Evolutionary conservation across 2,113 vertebrate genomes (phyloP), one percentile per base, ranked within the genome.

Genomic region (Panurus biarmicus): DNA sequence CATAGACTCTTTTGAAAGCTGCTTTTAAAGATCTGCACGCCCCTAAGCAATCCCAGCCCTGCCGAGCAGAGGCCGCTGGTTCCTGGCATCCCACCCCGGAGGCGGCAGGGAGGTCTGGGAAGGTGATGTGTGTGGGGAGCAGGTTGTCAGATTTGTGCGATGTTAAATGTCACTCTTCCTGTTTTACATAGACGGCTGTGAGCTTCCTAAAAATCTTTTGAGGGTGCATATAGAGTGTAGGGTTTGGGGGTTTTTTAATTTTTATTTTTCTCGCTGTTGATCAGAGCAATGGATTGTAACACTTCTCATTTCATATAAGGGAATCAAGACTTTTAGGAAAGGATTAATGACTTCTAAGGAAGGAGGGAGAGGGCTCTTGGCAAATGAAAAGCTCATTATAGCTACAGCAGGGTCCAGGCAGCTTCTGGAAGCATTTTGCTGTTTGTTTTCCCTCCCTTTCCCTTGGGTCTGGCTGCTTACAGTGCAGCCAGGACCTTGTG

Each of bases 361-460:
- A 72, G 62, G 15, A 35, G 3, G 44, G 29, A 54, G 61, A 71
- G 10, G 38, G 44, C 51, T 93, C 85, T 90, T 78, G 60, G 79
- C 67, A 51, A 42, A n/a, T 44, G 60, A 45, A 51, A 66, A 92
- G 51, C 42, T 93, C n/a, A 2, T 94, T 58, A 35, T 5, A 87
- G 91, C 61, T 78, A 2, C 47, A 84, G 79, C 48, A 40, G 62
- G 35, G 54, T 61, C 70, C 78, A 33, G 74, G 88, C 85, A 83
- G 80, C 78, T 90, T 81, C 84, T 92, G 91, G 91, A 84, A 95
- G n/a, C 69, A 33, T 54, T 89, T 38, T 90, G 47, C 61, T 89
- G 33, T 95, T 95, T 91, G 89, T 69, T 86, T 90, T 92, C 47
- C 29, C n/a, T 90, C 24, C 40, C 25, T 73, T 77, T 54, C 92